Conservation (phyloP, 2,888 invertebrate genomes). For the Anoncus sp. region DNA sequence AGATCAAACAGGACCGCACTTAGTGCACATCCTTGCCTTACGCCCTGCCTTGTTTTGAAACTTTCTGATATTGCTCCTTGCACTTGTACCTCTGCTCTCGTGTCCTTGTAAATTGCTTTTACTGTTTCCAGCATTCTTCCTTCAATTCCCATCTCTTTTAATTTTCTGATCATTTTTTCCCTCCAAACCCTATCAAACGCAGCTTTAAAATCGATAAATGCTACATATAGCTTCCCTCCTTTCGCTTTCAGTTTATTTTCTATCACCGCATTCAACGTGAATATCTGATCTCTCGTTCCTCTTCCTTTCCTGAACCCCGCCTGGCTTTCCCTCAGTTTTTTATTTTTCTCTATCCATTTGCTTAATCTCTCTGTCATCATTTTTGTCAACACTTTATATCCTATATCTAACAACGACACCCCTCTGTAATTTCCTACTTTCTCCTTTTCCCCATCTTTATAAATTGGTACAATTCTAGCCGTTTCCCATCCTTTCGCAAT, state of each 20-base stretch:
- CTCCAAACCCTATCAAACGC: conserved; percentile 9
- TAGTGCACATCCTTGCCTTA: background rate
- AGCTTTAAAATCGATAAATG: background rate
- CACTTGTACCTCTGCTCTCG: conserved; percentile 12
- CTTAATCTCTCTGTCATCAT: conserved; percentile 4
- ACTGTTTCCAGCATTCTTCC: conserved; percentile 22
- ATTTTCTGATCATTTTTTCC: conserved; percentile 16
- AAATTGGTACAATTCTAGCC: too few relatives aligned
- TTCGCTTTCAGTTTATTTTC: conserved; percentile 1
- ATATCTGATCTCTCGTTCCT: background rate
- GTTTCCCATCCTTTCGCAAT: too few relatives aligned
- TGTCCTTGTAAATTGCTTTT: conserved; percentile 35
- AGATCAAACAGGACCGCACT: conserved; percentile 35
- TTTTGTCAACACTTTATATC: conserved; percentile 3
- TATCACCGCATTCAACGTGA: background rate
- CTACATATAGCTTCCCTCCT: conserved; percentile 6
- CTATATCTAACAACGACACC: too few relatives aligned
- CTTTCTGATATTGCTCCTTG: background rate
- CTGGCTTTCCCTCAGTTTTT: conserved; percentile 2
- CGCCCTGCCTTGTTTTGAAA: background rate
- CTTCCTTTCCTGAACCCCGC: conserved; percentile 1
- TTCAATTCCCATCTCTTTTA: conserved; percentile 17
- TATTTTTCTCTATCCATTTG: conserved; percentile 18
- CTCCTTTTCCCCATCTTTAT: too few relatives aligned
- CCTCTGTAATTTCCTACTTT: too few relatives aligned